Percentiles rank a stretch among this genome's conserved stretches.
These are phyloP conservation scores for Coptodon bakossiorum DNA, from an alignment of 2,113 vertebrate species.

Conservation along the genomic window DNA sequence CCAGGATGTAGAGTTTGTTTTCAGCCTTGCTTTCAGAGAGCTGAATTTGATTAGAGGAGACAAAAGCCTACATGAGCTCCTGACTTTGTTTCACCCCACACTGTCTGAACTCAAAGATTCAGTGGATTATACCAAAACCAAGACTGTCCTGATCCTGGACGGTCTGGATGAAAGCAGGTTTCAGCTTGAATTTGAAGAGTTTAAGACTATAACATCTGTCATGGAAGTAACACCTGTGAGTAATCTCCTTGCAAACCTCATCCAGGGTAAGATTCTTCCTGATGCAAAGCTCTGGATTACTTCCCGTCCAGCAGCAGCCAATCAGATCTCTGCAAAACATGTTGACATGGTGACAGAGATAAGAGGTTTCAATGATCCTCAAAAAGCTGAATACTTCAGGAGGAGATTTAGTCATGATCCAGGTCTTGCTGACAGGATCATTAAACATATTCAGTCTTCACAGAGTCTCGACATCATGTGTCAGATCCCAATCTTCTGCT, in stretches of 20 bases:
- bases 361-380: constrained; percentile 31
- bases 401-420: neutral
- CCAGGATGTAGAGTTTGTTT: constrained; percentile 25
- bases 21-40: constrained; percentile 37
- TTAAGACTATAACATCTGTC: neutral
- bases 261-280: constrained; percentile 37
- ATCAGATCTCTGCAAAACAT: constrained; percentile 27
- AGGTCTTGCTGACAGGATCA: neutral
- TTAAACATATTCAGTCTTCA: constrained; percentile 16
- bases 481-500: constrained; percentile 58
- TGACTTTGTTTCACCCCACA: constrained; percentile 15
- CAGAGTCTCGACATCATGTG: constrained; percentile 45
- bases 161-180: constrained; percentile 51
- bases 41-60: constrained; percentile 2
- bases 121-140: neutral
- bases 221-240: neutral
- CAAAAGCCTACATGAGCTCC: constrained; percentile 4
- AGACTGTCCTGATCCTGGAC: constrained; percentile 34
- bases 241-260: constrained; percentile 28
- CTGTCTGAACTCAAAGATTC: neutral
- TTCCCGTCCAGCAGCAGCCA: constrained; percentile 26
- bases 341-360: constrained; percentile 44
- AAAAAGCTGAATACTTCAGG: constrained; percentile 46
- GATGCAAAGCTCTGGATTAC: constrained; percentile 37
- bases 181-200: constrained; percentile 19